Conservation (phyloP, 1,140 invertebrate genomes). For the Caenorhabditis briggsae region DNA sequence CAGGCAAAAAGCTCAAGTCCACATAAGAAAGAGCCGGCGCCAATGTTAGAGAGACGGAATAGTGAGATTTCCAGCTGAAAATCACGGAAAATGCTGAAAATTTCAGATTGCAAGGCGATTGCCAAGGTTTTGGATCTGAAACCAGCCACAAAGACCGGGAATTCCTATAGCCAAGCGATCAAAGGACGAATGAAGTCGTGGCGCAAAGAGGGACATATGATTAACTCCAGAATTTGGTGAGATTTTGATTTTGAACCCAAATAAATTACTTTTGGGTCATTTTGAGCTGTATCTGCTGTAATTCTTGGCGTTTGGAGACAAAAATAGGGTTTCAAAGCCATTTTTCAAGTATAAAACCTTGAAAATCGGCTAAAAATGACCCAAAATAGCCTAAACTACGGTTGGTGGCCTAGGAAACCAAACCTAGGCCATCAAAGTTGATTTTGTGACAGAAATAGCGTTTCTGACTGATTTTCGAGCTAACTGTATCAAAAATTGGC, state of each 20-base stretch:
- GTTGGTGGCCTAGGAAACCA: too few species aligned
- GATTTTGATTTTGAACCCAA: not conserved
- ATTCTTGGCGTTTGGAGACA: too few species aligned
- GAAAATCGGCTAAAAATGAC: too few species aligned
- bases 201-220: not conserved
- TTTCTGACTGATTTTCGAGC: too few species aligned
- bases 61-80: not conserved
- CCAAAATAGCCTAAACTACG: too few species aligned
- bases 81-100: not conserved
- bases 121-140: conserved; percentile 10
- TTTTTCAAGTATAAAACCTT: too few species aligned
- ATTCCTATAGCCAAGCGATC: not conserved
- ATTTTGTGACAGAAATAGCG: too few species aligned
- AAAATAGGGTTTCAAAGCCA: too few species aligned
- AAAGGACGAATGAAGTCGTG: not conserved
- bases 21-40: not conserved
- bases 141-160: not conserved
- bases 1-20: not conserved
- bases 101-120: conserved; percentile 27
- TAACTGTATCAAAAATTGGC: too few species aligned
- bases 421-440: too few species aligned
- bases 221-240: not conserved
- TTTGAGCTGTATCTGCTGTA: not conserved
- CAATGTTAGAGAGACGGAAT: not conserved
- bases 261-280: not conserved